These are phyloP conservation scores for Drosophila littoralis DNA, from an alignment of 1,140 invertebrate genomes.

Conservation along the genomic window DNA sequence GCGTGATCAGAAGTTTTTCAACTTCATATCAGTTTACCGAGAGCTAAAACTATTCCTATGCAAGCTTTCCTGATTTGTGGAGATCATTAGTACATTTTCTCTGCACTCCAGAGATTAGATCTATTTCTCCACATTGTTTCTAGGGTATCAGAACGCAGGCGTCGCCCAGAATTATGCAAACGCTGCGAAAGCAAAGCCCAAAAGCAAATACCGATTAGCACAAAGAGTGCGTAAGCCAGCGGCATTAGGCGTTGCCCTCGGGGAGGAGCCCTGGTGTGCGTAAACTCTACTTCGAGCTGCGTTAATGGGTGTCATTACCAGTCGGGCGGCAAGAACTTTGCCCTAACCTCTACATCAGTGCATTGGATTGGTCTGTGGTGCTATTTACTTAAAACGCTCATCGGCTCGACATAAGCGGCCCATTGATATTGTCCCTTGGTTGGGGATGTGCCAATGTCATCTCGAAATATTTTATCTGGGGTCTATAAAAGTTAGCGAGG, in stretches of 20 bases:
- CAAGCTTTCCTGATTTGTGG: neutral
- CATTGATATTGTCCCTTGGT: neutral
- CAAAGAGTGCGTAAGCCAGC: constrained; percentile 53
- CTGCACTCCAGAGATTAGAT: neutral
- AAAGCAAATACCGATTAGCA: constrained; percentile 66
- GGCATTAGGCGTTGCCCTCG: constrained; percentile 10
- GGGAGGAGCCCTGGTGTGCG: neutral
- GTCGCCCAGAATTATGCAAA: constrained; percentile 64
- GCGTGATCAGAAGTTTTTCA: too few species aligned
- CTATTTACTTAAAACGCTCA: constrained; percentile 34
- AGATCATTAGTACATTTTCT: neutral
- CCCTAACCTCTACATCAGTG: constrained; percentile 31
- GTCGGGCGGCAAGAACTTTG: constrained; percentile 61
- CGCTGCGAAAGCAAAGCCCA: constrained; percentile 65
- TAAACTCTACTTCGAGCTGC: constrained; percentile 42
- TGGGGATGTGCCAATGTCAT: constrained; percentile 11
- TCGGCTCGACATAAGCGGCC: constrained; percentile 30
- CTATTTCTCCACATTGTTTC: neutral
- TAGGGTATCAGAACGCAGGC: constrained; percentile 21
- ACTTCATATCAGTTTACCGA: neutral
- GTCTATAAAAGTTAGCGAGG: constrained; percentile 35
- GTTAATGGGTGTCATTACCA: constrained; percentile 79
- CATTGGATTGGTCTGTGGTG: constrained; percentile 19
- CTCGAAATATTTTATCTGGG: constrained; percentile 8
- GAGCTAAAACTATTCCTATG: neutral